Evolutionary conservation across 37 sponge, comb jelly and placozoan genomes (phyloP).

Genomic region (Chondrilla cf. caribensis): DNA sequence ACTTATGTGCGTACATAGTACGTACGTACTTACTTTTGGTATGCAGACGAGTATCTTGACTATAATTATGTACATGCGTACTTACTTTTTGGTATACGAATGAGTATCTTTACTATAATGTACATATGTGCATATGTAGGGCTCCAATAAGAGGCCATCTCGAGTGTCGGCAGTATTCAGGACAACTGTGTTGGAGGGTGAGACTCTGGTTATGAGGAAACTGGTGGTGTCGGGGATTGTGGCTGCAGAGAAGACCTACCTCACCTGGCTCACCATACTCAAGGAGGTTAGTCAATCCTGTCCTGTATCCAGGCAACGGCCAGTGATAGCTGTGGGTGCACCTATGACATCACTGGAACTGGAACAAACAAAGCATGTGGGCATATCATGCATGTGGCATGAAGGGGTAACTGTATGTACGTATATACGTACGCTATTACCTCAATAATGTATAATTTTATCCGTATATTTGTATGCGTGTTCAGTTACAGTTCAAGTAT

Average conservation of each 20-base stretch:
- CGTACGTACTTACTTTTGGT: not conserved
- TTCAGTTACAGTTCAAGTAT: too few species aligned
- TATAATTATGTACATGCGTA: not conserved
- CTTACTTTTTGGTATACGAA: not conserved
- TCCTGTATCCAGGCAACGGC: not conserved
- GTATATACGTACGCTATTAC: too few species aligned
- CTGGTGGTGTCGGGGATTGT: slow-evolving; percentile 83
- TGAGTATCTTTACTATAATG: not conserved
- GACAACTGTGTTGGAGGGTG: slow-evolving; percentile 70
- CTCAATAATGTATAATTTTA: too few species aligned
- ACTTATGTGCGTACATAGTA: not conserved
- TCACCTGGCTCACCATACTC: slow-evolving; percentile 59
- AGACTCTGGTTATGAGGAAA: slow-evolving; percentile 76
- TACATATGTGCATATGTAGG: not conserved
- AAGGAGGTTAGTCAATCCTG: slow-evolving; percentile 52
- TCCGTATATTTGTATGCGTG: too few species aligned
- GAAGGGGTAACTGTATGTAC: too few species aligned
- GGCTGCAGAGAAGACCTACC: slow-evolving; percentile 73
- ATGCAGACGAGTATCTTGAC: not conserved
- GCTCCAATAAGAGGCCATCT: too few species aligned
- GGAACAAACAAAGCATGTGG: too few species aligned
- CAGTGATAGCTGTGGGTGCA: not conserved
- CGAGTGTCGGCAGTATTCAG: slow-evolving; percentile 55
- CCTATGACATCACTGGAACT: too few species aligned
- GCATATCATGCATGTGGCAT: too few species aligned